Evolutionary conservation across 2,113 vertebrate species (phyloP), one percentile per base, ranked within the genome.

Genomic region (Perca flavescens): DNA sequence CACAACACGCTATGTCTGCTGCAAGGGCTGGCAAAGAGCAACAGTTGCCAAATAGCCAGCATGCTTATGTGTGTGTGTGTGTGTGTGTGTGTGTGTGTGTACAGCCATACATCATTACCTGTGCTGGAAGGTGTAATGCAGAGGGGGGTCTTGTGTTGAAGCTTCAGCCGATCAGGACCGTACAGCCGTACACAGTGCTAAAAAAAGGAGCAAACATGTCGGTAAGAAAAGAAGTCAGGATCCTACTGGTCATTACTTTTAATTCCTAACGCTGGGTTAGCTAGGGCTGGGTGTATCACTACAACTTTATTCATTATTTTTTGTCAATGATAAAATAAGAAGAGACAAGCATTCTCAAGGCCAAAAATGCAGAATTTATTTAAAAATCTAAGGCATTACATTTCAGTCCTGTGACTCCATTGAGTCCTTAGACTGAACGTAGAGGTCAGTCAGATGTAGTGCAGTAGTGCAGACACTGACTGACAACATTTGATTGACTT

Each of bases 81-180:
- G 40, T 52, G 77, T n/a, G 58, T 34, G 5, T 6, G 34, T 34
- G 34, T 6, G 34, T 34, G 34, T 50, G 50, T 19, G 47, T 49
- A 28, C 47, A 67, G 58, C 71, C 49, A 64, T 34, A 74, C 47
- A 57, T 80, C 73, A 74, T 84, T 86, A 86, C 86, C 86, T 82
- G 80, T 68, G 83, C 40, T 70, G 74, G 74, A 71, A 84, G 70
- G 76, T 83, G 80, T 80, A 56, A 21, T 61, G 79, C 80, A 77
- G 79, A 31, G 60, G 70, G 40, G 49, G 82, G 60, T 25, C 36
- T 68, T 28, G 40, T 4, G 28, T 13, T 66, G 79, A 82, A 74
- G 82, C 52, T 36, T 76, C 72, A 21, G 46, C 62, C 4, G 14
- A 62, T 83, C 84, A 82, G 54, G 58, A 53, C 31, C 10, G 14